Evolutionary conservation across 2,113 vertebrate species (phyloP), one percentile per base, ranked within the genome.

Genomic region (Pseudorectes ferrugineus): DNA sequence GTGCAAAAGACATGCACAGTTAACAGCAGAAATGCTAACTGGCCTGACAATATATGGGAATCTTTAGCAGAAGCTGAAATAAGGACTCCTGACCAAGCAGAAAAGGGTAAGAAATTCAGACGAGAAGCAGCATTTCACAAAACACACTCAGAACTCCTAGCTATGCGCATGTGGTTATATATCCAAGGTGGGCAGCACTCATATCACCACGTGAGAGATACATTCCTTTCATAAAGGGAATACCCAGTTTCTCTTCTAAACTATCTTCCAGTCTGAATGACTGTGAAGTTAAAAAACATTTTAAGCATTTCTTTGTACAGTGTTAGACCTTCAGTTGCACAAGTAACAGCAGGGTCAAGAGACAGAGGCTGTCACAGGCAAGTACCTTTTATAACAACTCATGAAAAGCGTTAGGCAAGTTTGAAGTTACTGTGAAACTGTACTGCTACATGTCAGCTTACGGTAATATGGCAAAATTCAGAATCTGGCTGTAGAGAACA

Each of bases 101-200:
- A 66, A 63, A 61, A 68, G 8, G 13, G 0, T 12, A 81, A 81
- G 43, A 87, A 77, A 70, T 38, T 70, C 18, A 5, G 29, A 70
- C 2, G 11, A 88, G 38, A 11, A 79, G 25, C 0, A 0, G 10
- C 2, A 0, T 68, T 79, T 68, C 62, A 73, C 2, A 7, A 63
- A 79, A 55, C 23, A 78, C 23, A 58, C 19, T 42, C 14, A 21
- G 8, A 90, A 82, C 21, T 24, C 68, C 9, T 5, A 86, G 54
- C 26, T 62, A 67, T 0, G 0, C 2, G 1, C 2, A 19, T 24
- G 7, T 43, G 22, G 58, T 48, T 57, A 63, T 40, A 2, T 42
- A 43, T 35, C 49, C 5, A 36, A 68, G 45, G 88, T 14, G 14
- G 26, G 33, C 89, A 72, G 31, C 17, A 16, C 18, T n/a, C 12